phyloP scores from a whole-genome alignment of 2,113 vertebrate genomes.

The Grammomys surdaster region DNA sequence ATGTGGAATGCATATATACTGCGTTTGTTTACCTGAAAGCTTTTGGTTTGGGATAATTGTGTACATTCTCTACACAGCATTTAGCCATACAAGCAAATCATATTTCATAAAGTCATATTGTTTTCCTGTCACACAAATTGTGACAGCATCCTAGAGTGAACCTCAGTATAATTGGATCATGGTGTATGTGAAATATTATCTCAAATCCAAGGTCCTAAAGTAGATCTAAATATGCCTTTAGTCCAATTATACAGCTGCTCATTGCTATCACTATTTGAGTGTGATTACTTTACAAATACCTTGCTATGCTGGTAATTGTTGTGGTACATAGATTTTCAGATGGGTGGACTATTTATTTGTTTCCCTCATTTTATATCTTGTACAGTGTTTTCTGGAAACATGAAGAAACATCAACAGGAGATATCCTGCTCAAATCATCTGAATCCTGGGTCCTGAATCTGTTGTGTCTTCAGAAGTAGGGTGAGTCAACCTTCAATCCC shows the following conservation, averaged over 20 bases:
- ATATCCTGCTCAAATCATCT: not conserved
- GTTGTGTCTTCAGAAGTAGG: too few relatives aligned
- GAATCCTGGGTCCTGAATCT: not conserved
- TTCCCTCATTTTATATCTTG: not conserved
- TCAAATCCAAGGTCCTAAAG: not conserved
- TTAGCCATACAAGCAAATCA: not conserved
- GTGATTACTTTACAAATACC: not conserved
- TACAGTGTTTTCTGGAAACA: not conserved
- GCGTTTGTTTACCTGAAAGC: not conserved
- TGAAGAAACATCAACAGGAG: not conserved
- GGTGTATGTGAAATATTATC: not conserved
- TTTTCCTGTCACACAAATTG: not conserved
- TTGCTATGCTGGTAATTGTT: not conserved
- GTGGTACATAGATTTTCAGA: not conserved
- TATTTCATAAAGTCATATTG: not conserved
- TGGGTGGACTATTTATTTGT: not conserved
- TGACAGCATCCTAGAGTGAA: not conserved
- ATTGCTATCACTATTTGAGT: not conserved
- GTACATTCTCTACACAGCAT: too few relatives aligned
- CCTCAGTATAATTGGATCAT: too few relatives aligned
- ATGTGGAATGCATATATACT: rapidly evolving
- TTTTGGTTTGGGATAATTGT: not conserved
- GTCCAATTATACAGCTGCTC: not conserved
- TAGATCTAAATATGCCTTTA: not conserved
- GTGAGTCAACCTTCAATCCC: not conserved